Evolutionary conservation across 2,888 invertebrate genomes (phyloP).

Genomic region (Standfussiana lucernea): DNA sequence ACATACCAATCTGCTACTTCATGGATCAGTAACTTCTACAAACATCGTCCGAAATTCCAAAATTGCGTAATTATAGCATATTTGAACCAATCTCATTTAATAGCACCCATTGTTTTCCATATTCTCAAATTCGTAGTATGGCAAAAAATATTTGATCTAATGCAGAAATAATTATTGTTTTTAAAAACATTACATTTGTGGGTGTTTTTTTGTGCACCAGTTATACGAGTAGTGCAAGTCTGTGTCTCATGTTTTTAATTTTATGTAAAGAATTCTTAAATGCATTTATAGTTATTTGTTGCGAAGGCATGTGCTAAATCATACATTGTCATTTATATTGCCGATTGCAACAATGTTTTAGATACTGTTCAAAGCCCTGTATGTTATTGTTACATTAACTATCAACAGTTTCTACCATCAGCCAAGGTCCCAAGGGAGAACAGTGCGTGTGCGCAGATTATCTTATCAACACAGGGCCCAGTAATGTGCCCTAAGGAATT

Average conservation of each 20-base stretch:
- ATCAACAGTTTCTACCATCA: not conserved
- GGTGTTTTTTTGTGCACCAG: constrained; percentile 1
- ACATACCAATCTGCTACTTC: constrained; percentile 20
- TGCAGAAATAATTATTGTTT: constrained; percentile 49
- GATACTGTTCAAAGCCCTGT: not conserved
- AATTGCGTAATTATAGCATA: constrained; percentile 32
- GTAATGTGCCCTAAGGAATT: not conserved
- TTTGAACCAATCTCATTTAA: constrained; percentile 44
- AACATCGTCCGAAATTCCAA: constrained; percentile 6
- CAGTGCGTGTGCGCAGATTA: not conserved
- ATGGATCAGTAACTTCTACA: constrained; percentile 47
- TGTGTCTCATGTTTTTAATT: not conserved
- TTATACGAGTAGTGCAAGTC: not conserved
- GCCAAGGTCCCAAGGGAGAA: not conserved
- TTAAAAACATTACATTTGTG: not conserved
- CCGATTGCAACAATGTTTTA: not conserved
- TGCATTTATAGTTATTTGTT: not conserved
- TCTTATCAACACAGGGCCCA: not conserved
- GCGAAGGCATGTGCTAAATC: not conserved
- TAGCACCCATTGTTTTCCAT: constrained; percentile 51
- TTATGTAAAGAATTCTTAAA: not conserved
- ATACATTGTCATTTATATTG: not conserved
- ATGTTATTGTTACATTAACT: not conserved
- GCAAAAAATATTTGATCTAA: constrained; percentile 42
- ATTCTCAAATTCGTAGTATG: constrained; percentile 35